Evolutionary conservation across 2,113 vertebrate species (phyloP).

Genomic region (Grantiella picta): DNA sequence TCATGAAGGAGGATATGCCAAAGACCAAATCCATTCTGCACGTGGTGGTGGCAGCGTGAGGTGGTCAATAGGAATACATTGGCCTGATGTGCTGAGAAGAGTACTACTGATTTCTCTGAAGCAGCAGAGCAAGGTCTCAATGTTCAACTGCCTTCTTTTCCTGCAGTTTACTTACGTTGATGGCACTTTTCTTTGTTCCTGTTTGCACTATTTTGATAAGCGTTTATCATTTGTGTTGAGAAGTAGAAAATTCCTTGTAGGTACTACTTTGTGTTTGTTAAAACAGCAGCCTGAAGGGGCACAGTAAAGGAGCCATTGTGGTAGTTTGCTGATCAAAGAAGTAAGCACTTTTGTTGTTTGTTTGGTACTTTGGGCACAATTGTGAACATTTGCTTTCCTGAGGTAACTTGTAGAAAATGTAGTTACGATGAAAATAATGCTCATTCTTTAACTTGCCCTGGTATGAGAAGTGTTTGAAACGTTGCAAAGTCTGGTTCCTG

Average conservation of each 20-base stretch:
- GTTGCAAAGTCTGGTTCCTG: not conserved
- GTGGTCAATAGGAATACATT: not conserved
- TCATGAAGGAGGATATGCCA: not conserved
- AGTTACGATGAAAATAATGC: not conserved
- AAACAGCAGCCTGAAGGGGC: not conserved
- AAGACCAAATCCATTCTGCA: not conserved
- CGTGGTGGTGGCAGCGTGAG: not conserved
- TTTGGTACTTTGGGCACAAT: conserved; percentile 16
- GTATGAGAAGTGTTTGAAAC: not conserved
- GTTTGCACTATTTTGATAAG: conserved; percentile 59
- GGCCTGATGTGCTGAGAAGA: not conserved
- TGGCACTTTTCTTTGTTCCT: conserved; percentile 40
- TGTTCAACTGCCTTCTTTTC: not conserved
- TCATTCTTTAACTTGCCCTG: not conserved
- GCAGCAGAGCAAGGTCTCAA: not conserved
- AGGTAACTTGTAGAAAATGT: not conserved
- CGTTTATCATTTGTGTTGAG: not conserved
- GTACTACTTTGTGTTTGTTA: not conserved
- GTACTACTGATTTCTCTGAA: conserved; percentile 47
- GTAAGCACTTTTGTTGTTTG: conserved; percentile 13
- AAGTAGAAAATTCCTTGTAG: not conserved
- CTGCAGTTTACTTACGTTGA: conserved; percentile 6
- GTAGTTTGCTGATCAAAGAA: not conserved
- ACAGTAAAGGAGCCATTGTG: not conserved
- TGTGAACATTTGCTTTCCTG: not conserved